phyloP scores from a whole-genome alignment of 2,888 invertebrate species.

The Lathronympha strigana region DNA sequence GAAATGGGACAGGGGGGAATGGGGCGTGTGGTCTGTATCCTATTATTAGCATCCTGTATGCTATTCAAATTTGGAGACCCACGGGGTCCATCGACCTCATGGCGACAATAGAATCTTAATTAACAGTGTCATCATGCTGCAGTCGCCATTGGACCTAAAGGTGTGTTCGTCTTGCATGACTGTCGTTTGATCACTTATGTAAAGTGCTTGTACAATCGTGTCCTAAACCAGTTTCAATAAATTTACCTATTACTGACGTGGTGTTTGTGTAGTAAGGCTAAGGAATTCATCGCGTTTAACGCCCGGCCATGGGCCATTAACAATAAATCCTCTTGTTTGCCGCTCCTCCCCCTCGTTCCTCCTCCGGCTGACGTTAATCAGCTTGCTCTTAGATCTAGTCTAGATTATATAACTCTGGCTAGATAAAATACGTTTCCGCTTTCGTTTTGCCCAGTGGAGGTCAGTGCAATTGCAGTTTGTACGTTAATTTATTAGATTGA shows the following conservation, averaged over 20 bases:
- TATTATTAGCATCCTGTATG: no score
- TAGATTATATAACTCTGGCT: constrained; percentile 65
- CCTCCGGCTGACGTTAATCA: constrained; percentile 73
- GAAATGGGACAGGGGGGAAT: no score
- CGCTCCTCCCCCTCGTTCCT: constrained; percentile 58
- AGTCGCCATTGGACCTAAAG: no score
- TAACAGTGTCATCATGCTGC: no score
- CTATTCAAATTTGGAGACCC: no score
- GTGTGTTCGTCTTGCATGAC: no score
- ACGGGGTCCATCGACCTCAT: no score
- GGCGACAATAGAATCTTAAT: no score
- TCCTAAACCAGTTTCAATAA: constrained; percentile 7
- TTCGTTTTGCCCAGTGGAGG: constrained; percentile 53
- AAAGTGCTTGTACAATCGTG: neutral
- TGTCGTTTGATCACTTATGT: neutral
- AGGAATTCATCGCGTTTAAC: constrained; percentile 69
- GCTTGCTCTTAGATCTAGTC: constrained; percentile 65
- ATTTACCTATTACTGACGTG: constrained; percentile 24
- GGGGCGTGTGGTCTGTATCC: no score
- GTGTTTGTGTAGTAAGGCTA: constrained; percentile 44
- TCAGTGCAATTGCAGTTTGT: constrained; percentile 28
- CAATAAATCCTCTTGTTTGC: constrained; percentile 77
- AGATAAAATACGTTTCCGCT: constrained; percentile 55
- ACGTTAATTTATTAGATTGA: constrained; percentile 28
- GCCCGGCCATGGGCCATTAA: constrained; percentile 71